Percentiles rank a stretch among this genome's conserved stretches.
These are phyloP conservation scores for Calephelis perditalis DNA, from an alignment of 2,888 invertebrate species.

Conservation along the genomic window DNA sequence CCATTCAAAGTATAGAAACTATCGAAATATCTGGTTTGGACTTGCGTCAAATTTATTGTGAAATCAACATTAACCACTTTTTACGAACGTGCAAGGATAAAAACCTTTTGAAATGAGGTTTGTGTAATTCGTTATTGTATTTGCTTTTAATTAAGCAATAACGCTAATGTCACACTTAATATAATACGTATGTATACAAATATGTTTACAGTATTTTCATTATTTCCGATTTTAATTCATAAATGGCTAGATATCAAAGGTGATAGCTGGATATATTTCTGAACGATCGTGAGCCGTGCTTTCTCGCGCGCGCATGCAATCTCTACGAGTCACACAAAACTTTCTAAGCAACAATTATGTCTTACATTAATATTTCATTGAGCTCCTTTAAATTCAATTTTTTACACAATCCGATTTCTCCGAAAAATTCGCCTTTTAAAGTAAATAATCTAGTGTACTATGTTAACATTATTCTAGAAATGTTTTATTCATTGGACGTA, in stretches of 20 bases:
- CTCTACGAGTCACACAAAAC: slow-evolving; percentile 64
- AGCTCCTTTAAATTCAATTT: slow-evolving; percentile 15
- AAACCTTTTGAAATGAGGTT: background rate
- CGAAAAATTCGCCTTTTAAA: slow-evolving; percentile 13
- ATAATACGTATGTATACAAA: background rate
- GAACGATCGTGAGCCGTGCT: slow-evolving; percentile 47
- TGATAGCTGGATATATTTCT: slow-evolving; percentile 15
- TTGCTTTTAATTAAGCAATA: background rate
- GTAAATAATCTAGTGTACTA: background rate
- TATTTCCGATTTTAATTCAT: background rate
- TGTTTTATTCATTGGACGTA: background rate
- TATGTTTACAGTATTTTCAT: background rate
- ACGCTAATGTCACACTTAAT: background rate
- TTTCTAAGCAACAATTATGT: slow-evolving; percentile 77
- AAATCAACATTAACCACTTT: background rate
- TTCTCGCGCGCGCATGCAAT: slow-evolving; percentile 75
- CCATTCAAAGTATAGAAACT: background rate
- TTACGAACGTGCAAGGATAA: slow-evolving; percentile 4
- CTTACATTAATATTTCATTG: slow-evolving; percentile 74
- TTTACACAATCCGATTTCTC: background rate
- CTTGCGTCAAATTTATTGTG: slow-evolving; percentile 10
- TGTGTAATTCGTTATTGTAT: background rate
- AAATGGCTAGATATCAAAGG: background rate
- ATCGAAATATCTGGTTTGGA: background rate
- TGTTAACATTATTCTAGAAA: background rate